Percentiles rank a stretch among this genome's conserved stretches.
These are phyloP conservation scores for Diaphora mendica DNA, from an alignment of 2,888 invertebrate genomes.

Conservation along the genomic window DNA sequence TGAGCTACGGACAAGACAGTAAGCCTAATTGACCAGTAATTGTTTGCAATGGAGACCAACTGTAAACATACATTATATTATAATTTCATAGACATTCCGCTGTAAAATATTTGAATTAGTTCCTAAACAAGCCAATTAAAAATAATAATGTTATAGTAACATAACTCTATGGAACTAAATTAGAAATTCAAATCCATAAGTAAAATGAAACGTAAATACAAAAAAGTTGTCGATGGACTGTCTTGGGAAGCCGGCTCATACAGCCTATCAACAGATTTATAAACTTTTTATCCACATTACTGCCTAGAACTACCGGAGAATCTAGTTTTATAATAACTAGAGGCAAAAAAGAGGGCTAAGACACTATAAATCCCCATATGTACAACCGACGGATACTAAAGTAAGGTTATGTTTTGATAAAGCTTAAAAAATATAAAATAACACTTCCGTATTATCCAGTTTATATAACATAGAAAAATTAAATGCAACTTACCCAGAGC, in stretches of 20 bases:
- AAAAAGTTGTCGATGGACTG: constrained; percentile 8
- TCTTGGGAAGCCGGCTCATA: constrained; percentile 15
- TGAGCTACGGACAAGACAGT: not conserved
- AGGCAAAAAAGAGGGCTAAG: constrained; percentile 20
- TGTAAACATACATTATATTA: not conserved
- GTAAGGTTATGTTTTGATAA: constrained; percentile 12
- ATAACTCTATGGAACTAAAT: not conserved
- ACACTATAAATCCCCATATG: constrained; percentile 3
- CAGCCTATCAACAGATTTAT: constrained; percentile 27
- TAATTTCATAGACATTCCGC: not conserved
- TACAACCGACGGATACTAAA: not conserved
- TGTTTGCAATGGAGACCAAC: not conserved
- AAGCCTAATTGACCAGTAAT: not conserved
- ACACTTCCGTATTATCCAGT: not conserved
- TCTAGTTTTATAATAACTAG: constrained; percentile 17
- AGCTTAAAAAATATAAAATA: not conserved
- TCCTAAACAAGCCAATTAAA: not conserved
- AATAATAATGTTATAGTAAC: not conserved
- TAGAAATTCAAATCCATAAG: not conserved
- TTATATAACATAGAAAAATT: not conserved
- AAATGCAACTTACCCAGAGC: constrained; percentile 74
- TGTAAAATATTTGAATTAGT: not conserved
- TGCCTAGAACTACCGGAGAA: not conserved
- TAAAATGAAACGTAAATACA: constrained; percentile 1
- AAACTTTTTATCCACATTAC: constrained; percentile 26